Evolutionary conservation across 2,797 vertebrate genomes (phyloP).

Genomic region (Acropternis orthonyx): DNA sequence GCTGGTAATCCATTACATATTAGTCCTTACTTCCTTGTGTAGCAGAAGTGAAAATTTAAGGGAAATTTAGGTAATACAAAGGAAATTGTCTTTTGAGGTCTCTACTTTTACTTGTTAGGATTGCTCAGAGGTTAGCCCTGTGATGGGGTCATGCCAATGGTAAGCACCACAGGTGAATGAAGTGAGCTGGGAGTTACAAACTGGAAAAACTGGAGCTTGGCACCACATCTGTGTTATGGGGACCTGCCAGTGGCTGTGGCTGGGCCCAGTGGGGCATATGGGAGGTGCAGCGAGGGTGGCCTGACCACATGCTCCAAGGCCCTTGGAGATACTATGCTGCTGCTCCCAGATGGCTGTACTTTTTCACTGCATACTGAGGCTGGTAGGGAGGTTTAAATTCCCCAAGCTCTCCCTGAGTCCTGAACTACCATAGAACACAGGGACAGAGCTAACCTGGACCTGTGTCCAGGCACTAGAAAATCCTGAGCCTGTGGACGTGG

Average conservation of each 20-base stretch:
- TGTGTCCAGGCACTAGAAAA: background rate
- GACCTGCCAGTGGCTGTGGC: fast-evolving
- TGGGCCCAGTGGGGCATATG: fast-evolving
- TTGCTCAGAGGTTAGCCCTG: background rate
- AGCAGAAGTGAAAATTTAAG: background rate
- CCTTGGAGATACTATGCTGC: fast-evolving
- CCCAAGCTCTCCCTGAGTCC: background rate
- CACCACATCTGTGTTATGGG: background rate
- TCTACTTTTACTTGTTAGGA: background rate
- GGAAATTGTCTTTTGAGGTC: background rate
- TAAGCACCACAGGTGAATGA: background rate
- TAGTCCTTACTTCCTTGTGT: background rate
- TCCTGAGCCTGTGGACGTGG: background rate
- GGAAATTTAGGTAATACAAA: background rate
- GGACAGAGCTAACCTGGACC: background rate
- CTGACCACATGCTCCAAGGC: fast-evolving
- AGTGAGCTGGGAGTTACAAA: background rate
- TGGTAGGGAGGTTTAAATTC: background rate
- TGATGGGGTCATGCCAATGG: background rate
- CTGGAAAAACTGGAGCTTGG: background rate
- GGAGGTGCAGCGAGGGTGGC: fast-evolving
- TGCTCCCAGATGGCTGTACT: background rate
- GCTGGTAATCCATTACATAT: conserved; percentile 44
- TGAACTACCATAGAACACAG: background rate
- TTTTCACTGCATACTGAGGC: background rate